Evolutionary conservation across 2,888 invertebrate genomes (phyloP), one percentile per base, ranked within the genome.

Genomic region (Plebejus melissa): DNA sequence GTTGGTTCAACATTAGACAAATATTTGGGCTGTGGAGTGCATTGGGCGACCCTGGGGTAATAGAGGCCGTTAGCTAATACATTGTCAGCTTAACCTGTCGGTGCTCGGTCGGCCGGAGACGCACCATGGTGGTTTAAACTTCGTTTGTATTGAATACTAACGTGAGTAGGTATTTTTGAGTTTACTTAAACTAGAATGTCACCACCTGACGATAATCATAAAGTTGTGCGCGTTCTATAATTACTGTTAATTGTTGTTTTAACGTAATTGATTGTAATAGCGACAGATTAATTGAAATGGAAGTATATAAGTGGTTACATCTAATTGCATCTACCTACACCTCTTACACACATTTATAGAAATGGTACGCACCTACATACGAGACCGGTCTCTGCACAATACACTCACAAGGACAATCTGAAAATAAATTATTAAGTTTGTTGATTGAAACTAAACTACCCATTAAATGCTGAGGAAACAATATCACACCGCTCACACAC

Each of bases 51-150:
- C 72, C 72, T 72, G 72, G 72, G 9, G 32, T 13, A 32, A 32
- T n/a, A 72, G 13, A 72, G 72, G 72, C 54, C 72, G 50, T 72
- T 72, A 7, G 72, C 71, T 71, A 71, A 71, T 71, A 71, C 41
- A 72, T 72, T 32, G 50, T 32, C 50, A 72, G 70, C 16, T 32
- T 32, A 72, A 72, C 72, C 72, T 32, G 72, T 3, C 54, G 16
- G 2, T 7, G 72, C 50, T 9, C 11, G 22, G 28, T 13, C 71
- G 11, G 22, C 2, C 46, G 22, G 32, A 46, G 46, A 41, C 1
- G 22, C 41, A 41, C 46, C 71, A 22, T 9, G 28, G 5, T 60
- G 2, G 2, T 58, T 58, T 22, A 58, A 22, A 58, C n/a, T 28
- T 9, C 2, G 41, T 22, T 46, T 28, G 4, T 16, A 16, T 54